Evolutionary conservation across 1,140 invertebrate genomes (phyloP).

Genomic region (Subanguina moxae): DNA sequence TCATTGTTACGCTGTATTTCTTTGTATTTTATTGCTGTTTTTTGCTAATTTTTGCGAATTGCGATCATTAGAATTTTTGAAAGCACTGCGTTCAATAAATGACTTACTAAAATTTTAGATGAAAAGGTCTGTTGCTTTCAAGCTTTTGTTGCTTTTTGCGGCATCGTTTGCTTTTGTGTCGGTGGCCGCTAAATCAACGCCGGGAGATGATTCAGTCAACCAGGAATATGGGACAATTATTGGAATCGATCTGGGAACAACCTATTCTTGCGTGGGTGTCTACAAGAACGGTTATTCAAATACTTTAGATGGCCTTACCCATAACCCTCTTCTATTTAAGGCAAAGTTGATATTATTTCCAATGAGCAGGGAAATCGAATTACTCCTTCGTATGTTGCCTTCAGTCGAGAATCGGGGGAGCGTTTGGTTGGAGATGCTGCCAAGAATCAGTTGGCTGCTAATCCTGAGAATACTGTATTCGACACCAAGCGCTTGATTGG

Average conservation of each 20-base stretch:
- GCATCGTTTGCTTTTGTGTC: background rate
- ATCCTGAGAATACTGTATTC: slow-evolving; percentile 87
- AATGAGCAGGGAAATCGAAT: slow-evolving; percentile 88
- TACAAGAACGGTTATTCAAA: slow-evolving; percentile 67
- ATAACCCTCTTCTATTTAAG: no score
- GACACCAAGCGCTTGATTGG: slow-evolving; percentile 71
- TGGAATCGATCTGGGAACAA: slow-evolving; percentile 43
- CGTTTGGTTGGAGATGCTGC: slow-evolving; percentile 73
- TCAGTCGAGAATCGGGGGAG: slow-evolving; percentile 75
- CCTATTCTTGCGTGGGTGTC: slow-evolving; percentile 59
- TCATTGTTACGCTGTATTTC: no score
- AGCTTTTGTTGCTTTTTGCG: background rate
- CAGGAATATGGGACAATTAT: slow-evolving; percentile 65
- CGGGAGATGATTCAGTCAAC: slow-evolving; percentile 36
- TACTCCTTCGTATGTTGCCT: slow-evolving; percentile 80
- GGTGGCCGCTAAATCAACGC: slow-evolving; percentile 33
- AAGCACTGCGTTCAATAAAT: no score
- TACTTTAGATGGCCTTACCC: no score
- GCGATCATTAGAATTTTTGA: no score
- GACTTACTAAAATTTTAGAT: no score
- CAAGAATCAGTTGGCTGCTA: slow-evolving; percentile 70
- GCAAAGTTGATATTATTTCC: slow-evolving; percentile 91
- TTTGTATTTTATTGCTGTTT: no score
- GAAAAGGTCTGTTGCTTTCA: background rate
- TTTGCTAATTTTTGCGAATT: no score